Evolutionary conservation across 2,888 invertebrate genomes (phyloP), one percentile per base, ranked within the genome.

Genomic region (Leptarthrus brevirostris): DNA sequence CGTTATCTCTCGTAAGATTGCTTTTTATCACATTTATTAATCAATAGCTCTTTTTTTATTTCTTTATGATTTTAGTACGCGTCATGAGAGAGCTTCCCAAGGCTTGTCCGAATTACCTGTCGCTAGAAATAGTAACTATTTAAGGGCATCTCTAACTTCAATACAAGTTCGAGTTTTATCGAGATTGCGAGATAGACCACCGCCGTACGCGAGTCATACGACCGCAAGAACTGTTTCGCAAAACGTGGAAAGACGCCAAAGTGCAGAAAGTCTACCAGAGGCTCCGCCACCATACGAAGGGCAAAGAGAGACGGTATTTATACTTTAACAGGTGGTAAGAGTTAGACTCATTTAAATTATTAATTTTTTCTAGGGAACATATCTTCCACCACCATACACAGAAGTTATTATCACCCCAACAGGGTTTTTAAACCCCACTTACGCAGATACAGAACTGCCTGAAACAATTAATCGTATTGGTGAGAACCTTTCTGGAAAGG

Each of bases 131-230:
- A 76, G 75, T 44, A 74, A 61, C 44, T 73, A 53, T 47, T 44
- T 77, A 24, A 76, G 80, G 30, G 77, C 78, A 10, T 80, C 80
- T 12, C 22, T 79, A 5, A 75, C 78, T 5, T 80, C 80, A 0
- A 78, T 80, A 22, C 80, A 80, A 74, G 77, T 79, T 10, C 61
- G 79, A 20, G 77, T 80, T 0, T 6, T 80, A 18, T 74, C 78
- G 4, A 75, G 79, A 26, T 44, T 80, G 53, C 76, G 79, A 20
- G 79, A 80, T 73, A 75, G 80, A 14, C 80, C 80, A 1, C 80
- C 80, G 47, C 34, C 78, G 0, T 80, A 80, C 74, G 78, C 78
- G n/a, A 70, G 26, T n/a, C 20, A 30, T 16, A 34, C 30, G 22
- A 26, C 2, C 49, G 6, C 53, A 61, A 40, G 64, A 70, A 70